These are phyloP conservation scores for Sorex fumeus DNA, from an alignment of 2,113 vertebrate species.

Conservation along the genomic window DNA sequence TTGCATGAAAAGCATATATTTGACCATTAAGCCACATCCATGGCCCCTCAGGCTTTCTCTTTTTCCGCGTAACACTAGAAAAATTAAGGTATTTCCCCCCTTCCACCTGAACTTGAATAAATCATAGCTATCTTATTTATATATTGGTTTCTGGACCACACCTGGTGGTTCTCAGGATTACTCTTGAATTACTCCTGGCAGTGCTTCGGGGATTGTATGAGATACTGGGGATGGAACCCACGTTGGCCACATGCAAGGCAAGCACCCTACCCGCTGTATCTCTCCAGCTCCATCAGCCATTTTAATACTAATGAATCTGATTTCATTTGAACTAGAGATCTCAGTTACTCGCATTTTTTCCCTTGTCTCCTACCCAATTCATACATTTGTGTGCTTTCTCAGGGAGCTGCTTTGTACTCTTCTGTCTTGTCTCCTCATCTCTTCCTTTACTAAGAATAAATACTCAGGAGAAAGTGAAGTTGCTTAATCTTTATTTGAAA, in stretches of 20 bases:
- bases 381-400: not conserved
- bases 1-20: too few species aligned
- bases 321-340: not conserved
- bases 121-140: not conserved
- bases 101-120: not conserved
- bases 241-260: too few species aligned
- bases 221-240: too few species aligned
- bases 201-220: too few species aligned
- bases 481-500: constrained; percentile 76
- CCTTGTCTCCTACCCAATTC: not conserved
- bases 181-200: too few species aligned
- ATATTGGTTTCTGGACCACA: too few species aligned
- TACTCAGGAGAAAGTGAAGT: not conserved
- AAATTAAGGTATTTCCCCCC: not conserved
- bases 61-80: too few species aligned
- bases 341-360: not conserved
- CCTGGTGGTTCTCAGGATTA: too few species aligned
- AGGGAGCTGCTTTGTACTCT: not conserved
- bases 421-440: not conserved
- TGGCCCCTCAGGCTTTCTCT: not conserved
- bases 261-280: too few species aligned
- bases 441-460: not conserved
- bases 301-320: not conserved
- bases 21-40: too few species aligned
- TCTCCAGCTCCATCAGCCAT: too few species aligned